Percentiles rank a stretch among this genome's conserved stretches.
phyloP scores from a whole-genome alignment of 2,113 vertebrate genomes.

The Heterochromis multidens region DNA sequence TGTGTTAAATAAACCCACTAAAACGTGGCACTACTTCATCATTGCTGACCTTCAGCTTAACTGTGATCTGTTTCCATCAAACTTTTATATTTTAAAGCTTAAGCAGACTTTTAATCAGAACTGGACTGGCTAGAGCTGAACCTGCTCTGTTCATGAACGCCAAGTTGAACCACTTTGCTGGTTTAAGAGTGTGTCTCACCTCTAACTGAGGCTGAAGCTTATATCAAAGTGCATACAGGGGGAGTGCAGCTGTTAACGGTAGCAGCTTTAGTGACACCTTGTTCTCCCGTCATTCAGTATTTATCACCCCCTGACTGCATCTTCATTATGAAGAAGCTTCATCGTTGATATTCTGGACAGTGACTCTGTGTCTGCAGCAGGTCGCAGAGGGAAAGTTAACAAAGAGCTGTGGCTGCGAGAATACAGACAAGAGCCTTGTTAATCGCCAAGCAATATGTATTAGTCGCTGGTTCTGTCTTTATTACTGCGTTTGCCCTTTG shows the following conservation, averaged over 20 bases:
- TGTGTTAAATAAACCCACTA: neutral
- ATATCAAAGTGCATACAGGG: neutral
- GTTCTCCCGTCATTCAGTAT: neutral
- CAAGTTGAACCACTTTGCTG: neutral
- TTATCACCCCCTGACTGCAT: neutral
- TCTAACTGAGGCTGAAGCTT: neutral
- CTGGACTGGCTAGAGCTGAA: neutral
- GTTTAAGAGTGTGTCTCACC: neutral
- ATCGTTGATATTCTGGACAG: conserved; percentile 10
- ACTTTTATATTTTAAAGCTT: neutral
- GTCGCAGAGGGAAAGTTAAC: neutral
- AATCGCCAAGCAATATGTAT: conserved; percentile 3
- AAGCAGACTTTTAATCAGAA: neutral
- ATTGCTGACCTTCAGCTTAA: neutral
- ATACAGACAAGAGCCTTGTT: conserved; percentile 19
- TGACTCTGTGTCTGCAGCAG: neutral
- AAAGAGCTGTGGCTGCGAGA: neutral
- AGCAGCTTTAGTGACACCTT: neutral
- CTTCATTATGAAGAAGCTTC: neutral
- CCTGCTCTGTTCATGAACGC: neutral
- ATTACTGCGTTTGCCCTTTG: conserved; percentile 19
- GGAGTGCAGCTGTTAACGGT: neutral
- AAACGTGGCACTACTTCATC: neutral
- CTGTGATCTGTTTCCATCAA: neutral
- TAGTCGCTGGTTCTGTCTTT: conserved; percentile 28